These are phyloP conservation scores for Hypotaenidia philippensis DNA, from an alignment of 2,797 vertebrate genomes.

Conservation along the genomic window DNA sequence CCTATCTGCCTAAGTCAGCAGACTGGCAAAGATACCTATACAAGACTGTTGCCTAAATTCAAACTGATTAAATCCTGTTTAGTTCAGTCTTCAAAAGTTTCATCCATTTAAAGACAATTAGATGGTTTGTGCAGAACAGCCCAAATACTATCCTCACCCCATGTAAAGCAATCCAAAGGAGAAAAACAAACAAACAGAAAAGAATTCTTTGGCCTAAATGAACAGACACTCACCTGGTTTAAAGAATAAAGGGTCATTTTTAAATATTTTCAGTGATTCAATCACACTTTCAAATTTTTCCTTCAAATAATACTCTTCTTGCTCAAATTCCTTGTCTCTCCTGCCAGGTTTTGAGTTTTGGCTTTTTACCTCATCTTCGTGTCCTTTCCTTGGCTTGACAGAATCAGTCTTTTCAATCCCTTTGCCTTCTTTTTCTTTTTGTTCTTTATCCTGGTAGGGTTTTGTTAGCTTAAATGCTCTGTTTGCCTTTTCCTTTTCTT, in stretches of 20 bases:
- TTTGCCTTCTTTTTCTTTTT: conserved; percentile 66
- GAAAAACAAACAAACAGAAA: not conserved
- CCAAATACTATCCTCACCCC: not conserved
- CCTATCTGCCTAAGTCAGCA: not conserved
- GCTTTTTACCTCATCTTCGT: conserved; percentile 68
- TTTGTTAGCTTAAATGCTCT: conserved; percentile 78
- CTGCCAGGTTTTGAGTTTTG: conserved; percentile 72
- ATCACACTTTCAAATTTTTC: conserved; percentile 91
- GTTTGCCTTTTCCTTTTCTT: conserved; percentile 90
- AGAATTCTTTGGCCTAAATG: not conserved
- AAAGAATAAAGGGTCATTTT: conserved; percentile 95
- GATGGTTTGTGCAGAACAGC: not conserved
- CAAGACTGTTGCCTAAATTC: not conserved
- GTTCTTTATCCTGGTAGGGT: conserved; percentile 55
- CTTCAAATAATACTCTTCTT: conserved; percentile 94
- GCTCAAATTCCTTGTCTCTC: conserved; percentile 89
- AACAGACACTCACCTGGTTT: conserved; percentile 89
- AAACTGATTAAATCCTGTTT: not conserved
- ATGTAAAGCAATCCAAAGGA: not conserved
- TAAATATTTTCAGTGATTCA: conserved; percentile 92
- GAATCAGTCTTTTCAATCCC: conserved; percentile 69
- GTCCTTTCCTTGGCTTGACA: conserved; percentile 66
- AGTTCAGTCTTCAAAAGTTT: not conserved
- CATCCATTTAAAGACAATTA: not conserved
- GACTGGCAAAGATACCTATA: not conserved